phyloP scores from a whole-genome alignment of 2,797 vertebrate genomes.

The Aythya fuligula region DNA sequence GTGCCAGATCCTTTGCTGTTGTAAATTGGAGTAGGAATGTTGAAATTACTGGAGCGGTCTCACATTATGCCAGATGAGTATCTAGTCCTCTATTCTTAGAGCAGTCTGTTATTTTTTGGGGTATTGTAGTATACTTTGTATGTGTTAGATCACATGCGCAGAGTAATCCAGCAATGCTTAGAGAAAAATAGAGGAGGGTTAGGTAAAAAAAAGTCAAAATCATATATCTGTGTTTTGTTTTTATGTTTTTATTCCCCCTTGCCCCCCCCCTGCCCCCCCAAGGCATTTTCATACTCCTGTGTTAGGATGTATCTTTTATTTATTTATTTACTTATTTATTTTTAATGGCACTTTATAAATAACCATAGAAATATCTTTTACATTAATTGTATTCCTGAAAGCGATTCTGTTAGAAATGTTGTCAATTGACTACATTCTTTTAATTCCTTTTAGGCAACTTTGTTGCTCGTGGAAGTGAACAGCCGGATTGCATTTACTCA shows the following conservation, averaged over 20 bases:
- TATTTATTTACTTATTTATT: not conserved
- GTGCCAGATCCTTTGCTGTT: slow-evolving; percentile 60
- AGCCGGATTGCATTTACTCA: not conserved
- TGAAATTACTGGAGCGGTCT: slow-evolving; percentile 59
- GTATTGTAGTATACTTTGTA: not conserved
- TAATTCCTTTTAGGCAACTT: not conserved
- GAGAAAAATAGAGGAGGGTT: not conserved
- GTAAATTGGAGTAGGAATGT: slow-evolving; percentile 62
- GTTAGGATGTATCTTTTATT: not conserved
- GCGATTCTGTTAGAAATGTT: not conserved
- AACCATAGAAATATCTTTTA: not conserved
- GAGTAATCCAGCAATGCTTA: not conserved
- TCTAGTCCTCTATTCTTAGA: slow-evolving; percentile 63
- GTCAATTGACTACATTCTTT: not conserved
- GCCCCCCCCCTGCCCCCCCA: not conserved
- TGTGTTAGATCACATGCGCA: not conserved
- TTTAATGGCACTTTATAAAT: not conserved
- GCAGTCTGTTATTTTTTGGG: not conserved
- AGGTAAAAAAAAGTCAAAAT: not conserved
- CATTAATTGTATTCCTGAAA: not conserved
- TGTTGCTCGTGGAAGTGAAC: not conserved
- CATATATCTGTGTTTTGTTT: not conserved
- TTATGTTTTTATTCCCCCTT: too few relatives aligned
- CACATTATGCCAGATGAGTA: slow-evolving; percentile 41
- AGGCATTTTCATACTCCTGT: not conserved